These are phyloP conservation scores for Dysidea cf. avara DNA, from an alignment of 37 sponge, comb jelly and placozoan genomes.

Conservation along the genomic window DNA sequence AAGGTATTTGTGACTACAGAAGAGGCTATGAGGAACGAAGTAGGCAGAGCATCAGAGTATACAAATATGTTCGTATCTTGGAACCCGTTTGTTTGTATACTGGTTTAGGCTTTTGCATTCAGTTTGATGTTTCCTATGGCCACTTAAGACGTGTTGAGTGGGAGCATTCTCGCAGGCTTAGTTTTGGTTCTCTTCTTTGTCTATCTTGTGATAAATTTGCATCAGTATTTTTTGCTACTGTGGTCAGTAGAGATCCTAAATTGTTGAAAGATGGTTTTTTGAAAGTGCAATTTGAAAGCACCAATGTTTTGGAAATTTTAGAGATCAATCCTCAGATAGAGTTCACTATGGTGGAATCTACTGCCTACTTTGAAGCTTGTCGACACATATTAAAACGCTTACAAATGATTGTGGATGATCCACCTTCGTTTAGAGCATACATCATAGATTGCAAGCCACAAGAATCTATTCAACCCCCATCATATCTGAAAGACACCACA, in stretches of 20 bases:
- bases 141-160: conserved; percentile 57
- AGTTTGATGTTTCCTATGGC: conserved; percentile 41
- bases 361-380: conserved; percentile 91
- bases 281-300: conserved; percentile 67
- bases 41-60: conserved; percentile 47
- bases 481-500: conserved; percentile 16
- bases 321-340: conserved; percentile 51
- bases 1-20: conserved; percentile 39
- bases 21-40: background rate
- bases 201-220: conserved; percentile 64
- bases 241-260: conserved; percentile 54
- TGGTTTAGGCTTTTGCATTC: conserved; percentile 61
- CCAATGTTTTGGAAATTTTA: conserved; percentile 32
- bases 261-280: conserved; percentile 48
- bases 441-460: conserved; percentile 41
- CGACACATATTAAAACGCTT: conserved; percentile 67
- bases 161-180: conserved; percentile 79
- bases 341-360: too few relatives aligned
- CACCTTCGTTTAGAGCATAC: conserved; percentile 62
- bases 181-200: conserved; percentile 84
- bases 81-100: conserved; percentile 60
- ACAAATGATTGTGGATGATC: conserved; percentile 37
- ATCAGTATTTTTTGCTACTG: conserved; percentile 56
- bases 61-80: conserved; percentile 43
- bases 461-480: conserved; percentile 26